Percentiles rank a stretch among this genome's conserved stretches.
phyloP scores from a whole-genome alignment of 2,113 vertebrate species.

The Choloepus hoffmanni region DNA sequence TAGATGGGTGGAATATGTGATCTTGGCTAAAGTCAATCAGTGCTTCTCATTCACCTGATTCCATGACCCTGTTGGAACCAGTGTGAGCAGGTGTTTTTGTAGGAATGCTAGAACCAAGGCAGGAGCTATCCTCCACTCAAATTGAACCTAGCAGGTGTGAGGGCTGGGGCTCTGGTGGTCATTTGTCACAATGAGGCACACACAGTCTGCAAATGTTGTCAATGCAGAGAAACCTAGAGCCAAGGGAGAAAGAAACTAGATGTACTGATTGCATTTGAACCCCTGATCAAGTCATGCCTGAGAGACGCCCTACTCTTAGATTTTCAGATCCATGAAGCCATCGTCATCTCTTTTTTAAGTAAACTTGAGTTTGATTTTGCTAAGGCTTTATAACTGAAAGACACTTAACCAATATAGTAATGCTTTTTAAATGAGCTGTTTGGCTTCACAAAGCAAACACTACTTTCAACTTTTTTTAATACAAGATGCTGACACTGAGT shows the following conservation, averaged over 20 bases:
- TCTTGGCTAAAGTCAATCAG: neutral
- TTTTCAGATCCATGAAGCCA: neutral
- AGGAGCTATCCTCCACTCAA: neutral
- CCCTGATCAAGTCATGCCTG: neutral
- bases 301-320: neutral
- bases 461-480: neutral
- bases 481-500: fast-evolving
- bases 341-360: neutral
- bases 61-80: neutral
- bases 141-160: neutral
- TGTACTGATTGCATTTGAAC: neutral
- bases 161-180: neutral
- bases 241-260: neutral
- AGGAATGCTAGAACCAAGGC: neutral
- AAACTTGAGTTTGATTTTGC: neutral
- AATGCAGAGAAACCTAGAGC: neutral
- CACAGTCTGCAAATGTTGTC: neutral
- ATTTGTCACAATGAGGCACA: neutral
- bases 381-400: neutral
- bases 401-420: neutral
- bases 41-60: neutral
- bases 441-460: neutral
- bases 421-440: neutral
- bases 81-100: neutral
- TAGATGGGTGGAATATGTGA: neutral